A percentile compares a stretch with the other conserved stretches of the same genome.
These are phyloP conservation scores for Gymnarchus niloticus DNA, from an alignment of 2,113 vertebrate species.

Conservation along the genomic window DNA sequence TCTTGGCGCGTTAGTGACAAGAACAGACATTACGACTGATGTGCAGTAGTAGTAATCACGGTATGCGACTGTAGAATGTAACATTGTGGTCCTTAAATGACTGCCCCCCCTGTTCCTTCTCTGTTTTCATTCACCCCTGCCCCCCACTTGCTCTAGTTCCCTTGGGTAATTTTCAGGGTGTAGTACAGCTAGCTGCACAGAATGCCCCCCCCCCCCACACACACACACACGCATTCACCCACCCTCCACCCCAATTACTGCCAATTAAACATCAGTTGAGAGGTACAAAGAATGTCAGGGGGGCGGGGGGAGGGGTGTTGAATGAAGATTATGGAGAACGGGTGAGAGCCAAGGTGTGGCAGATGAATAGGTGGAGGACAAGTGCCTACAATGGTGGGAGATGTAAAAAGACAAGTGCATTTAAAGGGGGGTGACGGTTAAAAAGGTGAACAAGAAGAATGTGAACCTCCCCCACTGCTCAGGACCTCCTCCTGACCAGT, in stretches of 20 bases:
- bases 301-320: neutral
- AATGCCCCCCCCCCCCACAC: neutral
- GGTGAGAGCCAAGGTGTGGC: neutral
- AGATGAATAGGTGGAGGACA: neutral
- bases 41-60: neutral
- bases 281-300: neutral
- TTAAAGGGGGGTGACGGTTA: neutral
- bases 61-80: neutral
- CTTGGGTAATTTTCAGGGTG: slow-evolving; percentile 10
- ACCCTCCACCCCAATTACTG: slow-evolving; percentile 5
- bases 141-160: neutral
- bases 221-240: neutral
- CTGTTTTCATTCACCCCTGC: slow-evolving; percentile 10
- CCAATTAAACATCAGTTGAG: neutral
- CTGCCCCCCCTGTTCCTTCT: neutral
- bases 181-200: neutral
- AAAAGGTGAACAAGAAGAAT: neutral
- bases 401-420: neutral
- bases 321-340: neutral
- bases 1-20: neutral
- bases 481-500: neutral
- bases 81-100: neutral
- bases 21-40: neutral
- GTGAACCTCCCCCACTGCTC: neutral
- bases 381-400: neutral